Conservation (phyloP, 2,888 invertebrate species). For the Anarsia innoxiella region DNA sequence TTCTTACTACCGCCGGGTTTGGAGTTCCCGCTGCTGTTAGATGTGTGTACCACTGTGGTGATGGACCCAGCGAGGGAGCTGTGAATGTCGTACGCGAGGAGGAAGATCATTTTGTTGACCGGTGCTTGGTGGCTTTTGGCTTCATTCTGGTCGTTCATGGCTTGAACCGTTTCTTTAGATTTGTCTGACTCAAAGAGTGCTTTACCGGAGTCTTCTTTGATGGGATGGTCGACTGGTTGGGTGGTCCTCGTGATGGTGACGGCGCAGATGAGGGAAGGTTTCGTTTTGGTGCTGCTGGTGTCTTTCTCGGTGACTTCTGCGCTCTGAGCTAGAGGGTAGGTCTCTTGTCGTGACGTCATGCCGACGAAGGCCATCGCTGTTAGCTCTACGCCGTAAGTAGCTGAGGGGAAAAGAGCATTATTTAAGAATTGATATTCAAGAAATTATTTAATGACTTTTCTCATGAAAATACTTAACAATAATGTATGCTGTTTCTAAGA, state of each 20-base stretch:
- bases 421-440: too few species aligned
- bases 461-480: too few species aligned
- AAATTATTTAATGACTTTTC: too few species aligned
- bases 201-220: constrained; percentile 58
- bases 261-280: constrained; percentile 60
- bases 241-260: constrained; percentile 53
- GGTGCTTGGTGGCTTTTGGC: constrained; percentile 70
- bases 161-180: constrained; percentile 74
- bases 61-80: constrained; percentile 70
- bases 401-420: constrained; percentile 37
- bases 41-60: constrained; percentile 58
- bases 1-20: constrained; percentile 73
- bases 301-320: constrained; percentile 52
- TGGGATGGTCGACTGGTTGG: constrained; percentile 43
- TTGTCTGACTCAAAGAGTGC: constrained; percentile 56
- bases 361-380: constrained; percentile 67
- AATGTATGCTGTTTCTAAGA: too few species aligned
- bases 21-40: constrained; percentile 63
- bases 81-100: constrained; percentile 82
- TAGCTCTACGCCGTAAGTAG: constrained; percentile 57
- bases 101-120: constrained; percentile 69
- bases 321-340: constrained; percentile 47
- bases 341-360: constrained; percentile 52
- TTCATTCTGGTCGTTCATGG: constrained; percentile 86
- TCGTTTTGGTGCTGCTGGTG: constrained; percentile 41